phyloP scores from a whole-genome alignment of 2,113 vertebrate species.

The Tenrec ecaudatus region DNA sequence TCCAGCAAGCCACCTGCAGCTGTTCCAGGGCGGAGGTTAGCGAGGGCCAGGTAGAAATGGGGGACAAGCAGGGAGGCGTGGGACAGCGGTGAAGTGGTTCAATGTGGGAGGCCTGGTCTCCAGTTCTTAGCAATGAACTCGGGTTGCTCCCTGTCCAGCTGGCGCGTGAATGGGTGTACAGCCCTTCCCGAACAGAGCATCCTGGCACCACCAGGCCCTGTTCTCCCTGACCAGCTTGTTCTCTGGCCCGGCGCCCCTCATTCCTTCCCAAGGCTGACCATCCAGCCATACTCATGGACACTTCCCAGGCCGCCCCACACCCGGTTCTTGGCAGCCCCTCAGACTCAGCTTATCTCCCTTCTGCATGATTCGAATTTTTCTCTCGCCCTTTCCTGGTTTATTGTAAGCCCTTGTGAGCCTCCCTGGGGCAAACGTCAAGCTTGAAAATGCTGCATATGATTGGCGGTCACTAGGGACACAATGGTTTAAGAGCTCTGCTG shows the following conservation, averaged over 20 bases:
- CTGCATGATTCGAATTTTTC: background rate
- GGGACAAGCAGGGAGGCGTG: no score
- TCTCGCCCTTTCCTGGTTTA: background rate
- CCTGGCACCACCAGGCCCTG: conserved; percentile 19
- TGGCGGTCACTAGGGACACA: background rate
- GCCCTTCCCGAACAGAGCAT: background rate
- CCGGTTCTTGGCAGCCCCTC: background rate
- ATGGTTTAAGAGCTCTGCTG: background rate
- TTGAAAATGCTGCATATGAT: accelerated
- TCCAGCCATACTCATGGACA: background rate
- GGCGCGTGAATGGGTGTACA: background rate
- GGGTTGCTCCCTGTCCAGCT: background rate
- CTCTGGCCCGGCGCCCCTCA: conserved; percentile 1
- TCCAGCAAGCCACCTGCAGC: background rate
- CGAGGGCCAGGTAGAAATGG: background rate
- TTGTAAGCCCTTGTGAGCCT: background rate
- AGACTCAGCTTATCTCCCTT: background rate
- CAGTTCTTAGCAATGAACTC: background rate
- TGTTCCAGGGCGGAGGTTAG: background rate
- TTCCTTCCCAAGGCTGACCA: background rate
- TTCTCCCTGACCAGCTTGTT: background rate
- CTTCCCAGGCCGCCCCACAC: background rate
- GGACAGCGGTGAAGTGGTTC: background rate
- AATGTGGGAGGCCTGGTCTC: background rate
- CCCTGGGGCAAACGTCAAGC: background rate